Evolutionary conservation across 2,888 invertebrate species (phyloP).

Genomic region (Priocnemis perturbator): DNA sequence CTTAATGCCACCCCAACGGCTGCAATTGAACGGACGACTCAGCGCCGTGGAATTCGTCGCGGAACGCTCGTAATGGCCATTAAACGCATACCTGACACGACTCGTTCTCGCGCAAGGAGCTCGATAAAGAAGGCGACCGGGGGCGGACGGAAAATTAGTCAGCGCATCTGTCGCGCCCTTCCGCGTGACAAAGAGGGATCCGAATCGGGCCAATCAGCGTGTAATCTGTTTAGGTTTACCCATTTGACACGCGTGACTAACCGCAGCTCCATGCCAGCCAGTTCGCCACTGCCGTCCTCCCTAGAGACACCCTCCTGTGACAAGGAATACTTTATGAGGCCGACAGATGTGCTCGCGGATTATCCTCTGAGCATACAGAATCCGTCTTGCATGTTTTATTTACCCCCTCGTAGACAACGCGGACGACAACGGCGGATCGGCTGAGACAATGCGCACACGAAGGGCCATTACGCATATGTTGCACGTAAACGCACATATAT

Average conservation of each 20-base stretch:
- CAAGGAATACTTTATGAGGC: slow-evolving; percentile 63
- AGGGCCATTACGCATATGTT: too few relatives aligned
- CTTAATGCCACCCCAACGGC: slow-evolving; percentile 25
- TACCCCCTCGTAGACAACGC: neutral
- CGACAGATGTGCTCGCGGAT: slow-evolving; percentile 65
- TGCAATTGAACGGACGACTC: slow-evolving; percentile 24
- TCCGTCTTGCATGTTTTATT: slow-evolving; percentile 58
- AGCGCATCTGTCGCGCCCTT: slow-evolving; percentile 62
- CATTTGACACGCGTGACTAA: slow-evolving; percentile 69
- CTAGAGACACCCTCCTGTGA: slow-evolving; percentile 8
- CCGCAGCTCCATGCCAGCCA: slow-evolving; percentile 49
- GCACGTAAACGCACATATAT: too few relatives aligned
- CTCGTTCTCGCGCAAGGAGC: slow-evolving; percentile 1
- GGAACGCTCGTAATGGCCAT: slow-evolving; percentile 50
- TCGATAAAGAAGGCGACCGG: slow-evolving; percentile 1
- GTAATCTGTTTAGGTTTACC: slow-evolving; percentile 70
- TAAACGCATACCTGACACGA: slow-evolving; percentile 60
- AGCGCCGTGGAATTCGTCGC: slow-evolving; percentile 47
- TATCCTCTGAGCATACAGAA: slow-evolving; percentile 55
- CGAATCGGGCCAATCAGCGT: slow-evolving; percentile 60
- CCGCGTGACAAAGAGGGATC: slow-evolving; percentile 23
- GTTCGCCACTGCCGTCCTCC: slow-evolving; percentile 13
- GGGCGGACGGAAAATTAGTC: slow-evolving; percentile 57
- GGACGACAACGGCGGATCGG: neutral
- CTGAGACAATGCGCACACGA: too few relatives aligned